A percentile compares a stretch with the other conserved stretches of the same genome.
Conservation (phyloP, 2,113 vertebrate genomes). For the Phodopus roborovskii region DNA sequence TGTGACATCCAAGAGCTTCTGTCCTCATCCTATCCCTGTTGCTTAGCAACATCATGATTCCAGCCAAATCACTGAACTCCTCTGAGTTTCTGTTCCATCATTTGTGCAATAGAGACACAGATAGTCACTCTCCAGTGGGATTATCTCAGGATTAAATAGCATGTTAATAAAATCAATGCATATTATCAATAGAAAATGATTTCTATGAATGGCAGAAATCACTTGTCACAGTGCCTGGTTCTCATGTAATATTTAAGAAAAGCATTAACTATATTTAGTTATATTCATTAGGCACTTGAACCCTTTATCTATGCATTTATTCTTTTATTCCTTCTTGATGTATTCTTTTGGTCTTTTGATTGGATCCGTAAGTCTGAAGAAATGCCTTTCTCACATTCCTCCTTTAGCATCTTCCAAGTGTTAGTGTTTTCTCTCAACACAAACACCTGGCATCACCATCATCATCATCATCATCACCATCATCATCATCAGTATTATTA, state of each 20-base stretch:
- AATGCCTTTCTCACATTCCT: background rate
- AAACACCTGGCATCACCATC: background rate
- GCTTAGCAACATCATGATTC: background rate
- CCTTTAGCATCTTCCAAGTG: background rate
- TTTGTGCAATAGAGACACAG: background rate
- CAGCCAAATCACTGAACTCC: background rate
- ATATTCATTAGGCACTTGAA: background rate
- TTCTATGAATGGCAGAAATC: background rate
- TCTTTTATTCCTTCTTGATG: background rate
- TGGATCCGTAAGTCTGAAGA: background rate
- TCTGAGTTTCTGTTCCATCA: background rate
- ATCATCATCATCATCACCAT: background rate
- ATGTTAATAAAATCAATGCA: too few relatives aligned
- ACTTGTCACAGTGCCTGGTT: background rate
- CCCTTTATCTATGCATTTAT: background rate
- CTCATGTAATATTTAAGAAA: background rate
- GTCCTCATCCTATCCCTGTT: background rate
- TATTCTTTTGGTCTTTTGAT: background rate
- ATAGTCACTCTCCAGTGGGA: background rate
- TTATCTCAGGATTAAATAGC: background rate
- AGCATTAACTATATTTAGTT: background rate
- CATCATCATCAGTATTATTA: background rate
- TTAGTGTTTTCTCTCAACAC: background rate
- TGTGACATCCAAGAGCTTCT: accelerated
- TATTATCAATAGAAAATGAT: background rate